Evolutionary conservation across 2,113 vertebrate species (phyloP).

Genomic region (Leptobrachium leishanense): DNA sequence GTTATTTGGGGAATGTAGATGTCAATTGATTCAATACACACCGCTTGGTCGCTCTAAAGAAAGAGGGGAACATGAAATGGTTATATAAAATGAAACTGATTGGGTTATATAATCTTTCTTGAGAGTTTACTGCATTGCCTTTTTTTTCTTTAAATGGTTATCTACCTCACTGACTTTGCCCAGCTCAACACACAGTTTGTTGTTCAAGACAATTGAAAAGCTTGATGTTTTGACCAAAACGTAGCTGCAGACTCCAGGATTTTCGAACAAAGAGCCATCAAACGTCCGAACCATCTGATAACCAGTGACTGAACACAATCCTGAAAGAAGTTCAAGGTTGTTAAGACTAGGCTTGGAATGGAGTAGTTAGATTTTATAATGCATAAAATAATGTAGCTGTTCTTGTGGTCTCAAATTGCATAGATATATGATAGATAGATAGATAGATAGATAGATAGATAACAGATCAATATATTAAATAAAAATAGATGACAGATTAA

Average conservation of each 20-base stretch:
- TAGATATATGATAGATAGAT: no score
- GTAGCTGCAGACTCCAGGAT: slow-evolving; percentile 18
- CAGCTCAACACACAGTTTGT: slow-evolving; percentile 14
- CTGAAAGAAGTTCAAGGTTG: background rate
- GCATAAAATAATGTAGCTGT: no score
- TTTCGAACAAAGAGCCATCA: slow-evolving; percentile 36
- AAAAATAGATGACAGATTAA: no score
- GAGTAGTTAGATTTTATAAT: no score
- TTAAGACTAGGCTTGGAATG: background rate
- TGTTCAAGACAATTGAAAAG: slow-evolving; percentile 28
- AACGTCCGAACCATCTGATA: slow-evolving; percentile 45
- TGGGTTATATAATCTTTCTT: background rate
- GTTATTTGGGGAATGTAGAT: slow-evolving; percentile 14
- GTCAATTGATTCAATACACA: slow-evolving; percentile 38
- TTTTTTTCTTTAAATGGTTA: background rate
- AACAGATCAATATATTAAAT: no score
- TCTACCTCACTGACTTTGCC: background rate
- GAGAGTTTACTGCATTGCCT: background rate
- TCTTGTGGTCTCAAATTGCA: no score
- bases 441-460: no score
- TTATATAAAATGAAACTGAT: background rate
- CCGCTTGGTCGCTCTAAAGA: slow-evolving; percentile 20
- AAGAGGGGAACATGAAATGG: background rate
- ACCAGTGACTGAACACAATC: slow-evolving; percentile 38
- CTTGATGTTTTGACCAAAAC: slow-evolving; percentile 24